A percentile compares a stretch with the other conserved stretches of the same genome.
These are phyloP conservation scores for Hypomesus transpacificus DNA, from an alignment of 2,113 vertebrate species.

Conservation along the genomic window DNA sequence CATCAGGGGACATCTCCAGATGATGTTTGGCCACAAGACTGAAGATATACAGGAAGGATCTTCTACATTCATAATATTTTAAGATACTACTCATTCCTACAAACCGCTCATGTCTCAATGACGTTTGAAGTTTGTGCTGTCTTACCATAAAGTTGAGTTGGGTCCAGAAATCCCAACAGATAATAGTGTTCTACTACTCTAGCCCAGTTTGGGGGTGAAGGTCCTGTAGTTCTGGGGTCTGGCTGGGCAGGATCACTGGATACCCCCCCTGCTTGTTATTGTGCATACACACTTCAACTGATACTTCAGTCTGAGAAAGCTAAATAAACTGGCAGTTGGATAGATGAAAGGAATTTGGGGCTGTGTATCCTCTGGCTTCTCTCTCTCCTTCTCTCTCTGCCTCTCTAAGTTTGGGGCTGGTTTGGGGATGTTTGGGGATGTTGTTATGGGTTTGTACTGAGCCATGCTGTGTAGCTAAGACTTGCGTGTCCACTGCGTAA, in stretches of 20 bases:
- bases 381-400: neutral
- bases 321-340: conserved; percentile 47
- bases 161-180: no score
- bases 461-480: no score
- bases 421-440: no score
- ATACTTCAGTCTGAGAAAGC: conserved; percentile 36
- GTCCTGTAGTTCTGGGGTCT: neutral
- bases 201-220: conserved; percentile 18
- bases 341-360: conserved; percentile 30
- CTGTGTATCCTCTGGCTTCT: conserved; percentile 11
- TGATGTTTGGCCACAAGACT: neutral
- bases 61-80: no score
- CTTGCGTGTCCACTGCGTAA: no score
- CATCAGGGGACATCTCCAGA: no score
- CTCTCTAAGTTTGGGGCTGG: neutral
- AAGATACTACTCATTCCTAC: no score
- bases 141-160: neutral
- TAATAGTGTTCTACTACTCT: neutral
- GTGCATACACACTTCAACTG: conserved; percentile 48
- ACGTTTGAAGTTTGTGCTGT: neutral
- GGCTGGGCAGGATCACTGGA: conserved; percentile 39
- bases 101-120: no score
- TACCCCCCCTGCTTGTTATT: conserved; percentile 28
- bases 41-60: no score
- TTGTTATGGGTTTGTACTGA: no score